Percentiles rank a stretch among this genome's conserved stretches.
Evolutionary conservation across 2,888 invertebrate genomes (phyloP).

Genomic region (Aporophyla nigra): DNA sequence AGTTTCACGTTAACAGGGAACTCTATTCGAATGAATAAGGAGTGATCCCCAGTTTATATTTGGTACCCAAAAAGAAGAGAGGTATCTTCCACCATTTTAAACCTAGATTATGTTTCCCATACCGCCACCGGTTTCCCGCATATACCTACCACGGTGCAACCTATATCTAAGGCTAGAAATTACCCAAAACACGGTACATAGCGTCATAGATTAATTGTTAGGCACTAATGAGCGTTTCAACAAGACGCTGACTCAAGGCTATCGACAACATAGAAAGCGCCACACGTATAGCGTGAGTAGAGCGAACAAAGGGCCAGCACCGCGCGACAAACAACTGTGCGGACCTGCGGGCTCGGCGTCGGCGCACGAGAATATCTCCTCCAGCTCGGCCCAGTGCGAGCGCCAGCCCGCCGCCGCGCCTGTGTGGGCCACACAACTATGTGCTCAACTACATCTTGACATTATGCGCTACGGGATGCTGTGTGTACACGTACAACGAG

Average conservation of each 20-base stretch:
- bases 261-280: constrained; percentile 38
- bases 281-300: constrained; percentile 22
- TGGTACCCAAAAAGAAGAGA: not conserved
- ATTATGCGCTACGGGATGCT: not conserved
- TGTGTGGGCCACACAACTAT: no score
- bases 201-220: no score
- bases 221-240: not conserved
- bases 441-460: constrained; percentile 8
- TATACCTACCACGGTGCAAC: constrained; percentile 12
- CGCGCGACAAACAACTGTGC: constrained; percentile 1
- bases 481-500: not conserved
- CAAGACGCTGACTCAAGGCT: not conserved
- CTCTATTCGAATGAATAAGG: not conserved
- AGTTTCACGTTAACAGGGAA: constrained; percentile 27
- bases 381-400: constrained; percentile 83
- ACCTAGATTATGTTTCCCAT: not conserved
- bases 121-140: not conserved
- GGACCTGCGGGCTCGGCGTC: constrained; percentile 62
- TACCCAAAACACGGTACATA: not conserved
- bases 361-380: constrained; percentile 80
- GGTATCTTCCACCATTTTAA: not conserved
- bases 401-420: constrained; percentile 67
- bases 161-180: not conserved
- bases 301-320: constrained; percentile 23
- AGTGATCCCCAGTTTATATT: not conserved